These are phyloP conservation scores for Eutolmus rufibarbis DNA, from an alignment of 2,888 invertebrate genomes.

Conservation along the genomic window DNA sequence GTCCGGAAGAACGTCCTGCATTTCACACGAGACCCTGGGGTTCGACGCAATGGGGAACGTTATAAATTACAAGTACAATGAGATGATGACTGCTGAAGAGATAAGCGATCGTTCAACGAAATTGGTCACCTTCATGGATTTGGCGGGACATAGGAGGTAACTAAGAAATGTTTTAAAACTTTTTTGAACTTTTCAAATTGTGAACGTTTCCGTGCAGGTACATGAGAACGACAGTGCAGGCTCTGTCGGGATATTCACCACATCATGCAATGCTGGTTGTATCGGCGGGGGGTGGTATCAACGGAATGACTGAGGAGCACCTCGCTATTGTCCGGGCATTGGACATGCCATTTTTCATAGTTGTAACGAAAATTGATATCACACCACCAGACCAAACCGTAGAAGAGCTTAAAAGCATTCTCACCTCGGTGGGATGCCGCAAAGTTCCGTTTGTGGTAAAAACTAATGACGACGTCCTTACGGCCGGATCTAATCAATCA, in stretches of 20 bases:
- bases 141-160: constrained; percentile 90
- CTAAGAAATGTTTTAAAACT: neutral
- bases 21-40: constrained; percentile 95
- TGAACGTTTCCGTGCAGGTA: constrained; percentile 64
- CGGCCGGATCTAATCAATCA: constrained; percentile 72
- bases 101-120: constrained; percentile 93
- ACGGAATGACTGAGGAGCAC: constrained; percentile 89
- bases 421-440: constrained; percentile 72
- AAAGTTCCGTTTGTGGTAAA: constrained; percentile 72
- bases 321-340: constrained; percentile 81
- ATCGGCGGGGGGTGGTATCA: constrained; percentile 81
- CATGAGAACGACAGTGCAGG: constrained; percentile 92
- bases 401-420: constrained; percentile 68
- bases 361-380: constrained; percentile 92
- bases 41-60: constrained; percentile 89
- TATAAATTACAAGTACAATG: constrained; percentile 87
- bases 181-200: neutral
- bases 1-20: constrained; percentile 91
- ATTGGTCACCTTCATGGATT: constrained; percentile 91
- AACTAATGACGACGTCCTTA: constrained; percentile 76
- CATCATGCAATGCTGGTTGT: constrained; percentile 90
- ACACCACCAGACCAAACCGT: constrained; percentile 68
- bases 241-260: constrained; percentile 90
- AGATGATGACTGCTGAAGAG: constrained; percentile 89
- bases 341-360: constrained; percentile 89